These are phyloP conservation scores for Romanogobio albipinnatus DNA, from an alignment of 2,113 vertebrate species.

Conservation along the genomic window DNA sequence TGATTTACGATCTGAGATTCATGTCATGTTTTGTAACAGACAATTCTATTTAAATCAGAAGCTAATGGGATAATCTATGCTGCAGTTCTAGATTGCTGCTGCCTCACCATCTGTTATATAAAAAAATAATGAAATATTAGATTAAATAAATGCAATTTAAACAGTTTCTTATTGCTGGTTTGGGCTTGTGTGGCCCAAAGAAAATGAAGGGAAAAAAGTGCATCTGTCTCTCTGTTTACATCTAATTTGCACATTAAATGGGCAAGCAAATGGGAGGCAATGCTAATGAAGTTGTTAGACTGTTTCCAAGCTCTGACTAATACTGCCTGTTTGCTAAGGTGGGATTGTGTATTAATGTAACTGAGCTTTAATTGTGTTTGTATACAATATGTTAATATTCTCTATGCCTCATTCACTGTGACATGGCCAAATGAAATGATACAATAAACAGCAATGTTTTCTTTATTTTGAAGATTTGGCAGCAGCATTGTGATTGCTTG, in stretches of 20 bases:
- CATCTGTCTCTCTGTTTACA: slow-evolving; percentile 48
- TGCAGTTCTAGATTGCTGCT: slow-evolving; percentile 8
- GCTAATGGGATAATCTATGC: slow-evolving; percentile 9
- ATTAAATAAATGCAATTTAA: slow-evolving; percentile 35
- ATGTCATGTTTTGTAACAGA: slow-evolving; percentile 2
- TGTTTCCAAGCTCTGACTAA: slow-evolving; percentile 16
- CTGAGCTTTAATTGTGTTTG: slow-evolving; percentile 32
- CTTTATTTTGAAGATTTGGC: neutral
- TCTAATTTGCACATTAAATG: slow-evolving; percentile 56
- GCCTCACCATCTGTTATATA: slow-evolving; percentile 45
- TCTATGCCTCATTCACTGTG: slow-evolving; percentile 12
- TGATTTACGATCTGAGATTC: neutral
- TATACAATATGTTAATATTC: slow-evolving; percentile 4
- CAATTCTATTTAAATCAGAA: slow-evolving; percentile 11
- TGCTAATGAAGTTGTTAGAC: slow-evolving; percentile 47
- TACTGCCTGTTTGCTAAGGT: slow-evolving; percentile 30
- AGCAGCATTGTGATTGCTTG: neutral
- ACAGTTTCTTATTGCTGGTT: slow-evolving; percentile 37
- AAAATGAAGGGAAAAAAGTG: slow-evolving; percentile 30
- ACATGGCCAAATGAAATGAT: neutral
- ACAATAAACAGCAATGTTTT: neutral
- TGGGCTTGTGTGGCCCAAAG: slow-evolving; percentile 11
- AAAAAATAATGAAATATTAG: slow-evolving; percentile 2
- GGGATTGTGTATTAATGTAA: slow-evolving; percentile 36
- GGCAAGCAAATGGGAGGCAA: slow-evolving; percentile 27